Percentiles rank a stretch among this genome's conserved stretches.
Conservation (phyloP, 2,888 invertebrate species). For the Ptilodon capucinus region DNA sequence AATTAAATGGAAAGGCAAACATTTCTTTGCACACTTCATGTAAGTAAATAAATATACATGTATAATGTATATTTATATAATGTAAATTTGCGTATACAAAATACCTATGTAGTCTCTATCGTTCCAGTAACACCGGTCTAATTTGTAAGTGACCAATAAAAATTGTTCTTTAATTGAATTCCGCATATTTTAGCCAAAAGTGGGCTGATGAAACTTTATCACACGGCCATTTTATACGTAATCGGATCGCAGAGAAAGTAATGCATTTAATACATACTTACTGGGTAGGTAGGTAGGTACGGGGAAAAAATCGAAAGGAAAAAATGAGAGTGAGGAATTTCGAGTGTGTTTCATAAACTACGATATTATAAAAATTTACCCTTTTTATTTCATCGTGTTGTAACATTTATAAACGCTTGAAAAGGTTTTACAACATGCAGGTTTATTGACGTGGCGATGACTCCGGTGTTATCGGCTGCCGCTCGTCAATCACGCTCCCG, state of each 20-base stretch:
- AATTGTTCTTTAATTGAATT: constrained; percentile 34
- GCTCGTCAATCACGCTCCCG: constrained; percentile 32
- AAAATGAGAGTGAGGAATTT: constrained; percentile 69
- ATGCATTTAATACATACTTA: constrained; percentile 59
- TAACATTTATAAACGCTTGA: constrained; percentile 55
- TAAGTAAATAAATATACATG: not conserved
- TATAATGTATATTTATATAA: no score
- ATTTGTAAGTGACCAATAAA: constrained; percentile 6
- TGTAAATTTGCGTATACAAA: no score
- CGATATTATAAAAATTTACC: constrained; percentile 32
- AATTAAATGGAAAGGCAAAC: no score
- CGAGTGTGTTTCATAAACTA: constrained; percentile 62
- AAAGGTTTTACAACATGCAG: constrained; percentile 45
- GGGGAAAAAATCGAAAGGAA: constrained; percentile 68
- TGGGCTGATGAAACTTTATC: constrained; percentile 57
- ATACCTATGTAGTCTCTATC: not conserved
- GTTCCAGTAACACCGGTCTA: not conserved
- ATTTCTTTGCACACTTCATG: not conserved
- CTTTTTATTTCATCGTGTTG: constrained; percentile 30
- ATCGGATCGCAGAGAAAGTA: constrained; percentile 75
- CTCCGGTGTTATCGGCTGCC: constrained; percentile 24
- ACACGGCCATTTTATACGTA: constrained; percentile 51
- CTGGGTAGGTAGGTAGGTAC: no score
- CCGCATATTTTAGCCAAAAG: constrained; percentile 44
- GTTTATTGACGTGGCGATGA: constrained; percentile 37